These are phyloP conservation scores for Xerus inauris DNA, from an alignment of 2,113 vertebrate genomes.

Conservation along the genomic window DNA sequence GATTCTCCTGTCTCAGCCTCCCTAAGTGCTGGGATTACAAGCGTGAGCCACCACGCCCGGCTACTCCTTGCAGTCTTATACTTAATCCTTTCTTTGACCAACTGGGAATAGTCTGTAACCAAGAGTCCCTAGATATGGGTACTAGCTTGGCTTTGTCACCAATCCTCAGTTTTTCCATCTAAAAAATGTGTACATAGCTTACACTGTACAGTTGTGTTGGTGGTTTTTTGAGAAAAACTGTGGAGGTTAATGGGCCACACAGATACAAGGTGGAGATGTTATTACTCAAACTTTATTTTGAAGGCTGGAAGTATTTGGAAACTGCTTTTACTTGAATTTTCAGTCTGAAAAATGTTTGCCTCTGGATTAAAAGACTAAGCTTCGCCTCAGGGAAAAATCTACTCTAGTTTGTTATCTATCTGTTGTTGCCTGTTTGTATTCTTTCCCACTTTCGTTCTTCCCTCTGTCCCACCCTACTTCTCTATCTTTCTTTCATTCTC, in stretches of 20 bases:
- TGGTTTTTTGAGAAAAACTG: not conserved
- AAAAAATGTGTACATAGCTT: not conserved
- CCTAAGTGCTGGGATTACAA: too few relatives aligned
- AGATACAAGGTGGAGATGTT: not conserved
- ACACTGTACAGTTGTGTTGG: not conserved
- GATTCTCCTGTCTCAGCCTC: too few relatives aligned
- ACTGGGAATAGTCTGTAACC: not conserved
- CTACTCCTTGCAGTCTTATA: not conserved
- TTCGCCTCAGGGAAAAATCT: not conserved
- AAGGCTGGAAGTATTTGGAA: not conserved
- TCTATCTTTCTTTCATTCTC: not conserved
- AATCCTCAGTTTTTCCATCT: not conserved
- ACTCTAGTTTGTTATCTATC: not conserved
- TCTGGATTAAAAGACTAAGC: not conserved
- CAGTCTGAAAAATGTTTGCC: not conserved
- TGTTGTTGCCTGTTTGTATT: not conserved
- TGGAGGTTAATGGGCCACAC: not conserved
- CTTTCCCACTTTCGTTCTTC: too few relatives aligned
- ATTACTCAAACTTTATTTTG: not conserved
- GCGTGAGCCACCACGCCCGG: too few relatives aligned
- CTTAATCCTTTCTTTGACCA: not conserved
- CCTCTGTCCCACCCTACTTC: not conserved
- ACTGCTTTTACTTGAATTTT: constrained; percentile 45
- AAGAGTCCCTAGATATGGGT: not conserved
- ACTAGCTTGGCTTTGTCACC: not conserved